Evolutionary conservation across 30 jellyfish, hydroid and myxozoan species (phyloP), one percentile per base, ranked within the genome.

Genomic region (Pseudorhiza aurosa): DNA sequence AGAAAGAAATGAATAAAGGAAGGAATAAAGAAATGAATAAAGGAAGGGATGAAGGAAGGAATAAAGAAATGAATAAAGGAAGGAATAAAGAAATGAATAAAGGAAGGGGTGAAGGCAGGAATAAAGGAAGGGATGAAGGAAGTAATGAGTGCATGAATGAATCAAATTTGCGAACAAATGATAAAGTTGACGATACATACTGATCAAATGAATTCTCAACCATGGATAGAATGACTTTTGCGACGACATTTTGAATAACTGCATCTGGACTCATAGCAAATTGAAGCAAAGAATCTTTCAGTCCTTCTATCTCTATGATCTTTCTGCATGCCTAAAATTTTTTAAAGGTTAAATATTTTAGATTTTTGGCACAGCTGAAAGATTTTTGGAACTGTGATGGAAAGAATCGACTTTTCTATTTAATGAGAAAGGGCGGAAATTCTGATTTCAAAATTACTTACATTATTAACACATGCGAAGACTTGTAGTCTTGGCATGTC

Each of bases 221-320:
- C 88, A 84, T 77, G 31, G 95, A 87, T 22, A 91, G 81, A 9
- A 92, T 92, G 57, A 92, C 83, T 44, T 81, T 92, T 14, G 96
- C 95, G 19, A 85, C 98, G 22, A 92, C 92, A 36, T 85, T 92
- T 58, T 92, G 98, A 40, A 92, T 94, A 42, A 92, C 95, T 8
- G 98, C 96, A 64, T 92, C 98, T 0, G 98, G 98, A 65, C 92
- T 92, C 95, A 78, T 85, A 8, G 98, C 96, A 51, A 92, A 68
- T 37, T 92, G 98, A 68, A 92, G 86, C 80, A 92, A 55, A 26
- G 96, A 68, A 47, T 92, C 98, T 31, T 91, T 91, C 53, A 91
- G 58, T 17, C 95, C 96, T 58, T 91, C 87, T 26, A 59, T 42
- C 46, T 91, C 88, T 27, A 91, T 73, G 24, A 91, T 63, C 68